Conservation (phyloP, 1,140 invertebrate genomes). For the Magallana angulata region DNA sequence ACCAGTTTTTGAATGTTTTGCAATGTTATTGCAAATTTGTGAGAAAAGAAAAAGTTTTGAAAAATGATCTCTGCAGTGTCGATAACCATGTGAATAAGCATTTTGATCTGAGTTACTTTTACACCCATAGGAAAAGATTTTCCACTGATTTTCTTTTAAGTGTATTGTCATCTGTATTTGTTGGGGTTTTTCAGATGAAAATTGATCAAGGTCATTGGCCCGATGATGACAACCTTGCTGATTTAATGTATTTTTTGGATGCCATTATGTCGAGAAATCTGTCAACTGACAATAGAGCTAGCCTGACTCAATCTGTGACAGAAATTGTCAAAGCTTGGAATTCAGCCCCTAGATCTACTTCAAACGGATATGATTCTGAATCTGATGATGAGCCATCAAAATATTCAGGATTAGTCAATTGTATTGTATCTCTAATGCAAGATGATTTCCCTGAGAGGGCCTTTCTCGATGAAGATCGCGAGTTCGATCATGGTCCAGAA, state of each 20-base stretch:
- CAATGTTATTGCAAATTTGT: not conserved
- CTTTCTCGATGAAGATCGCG: not conserved
- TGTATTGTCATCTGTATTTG: not conserved
- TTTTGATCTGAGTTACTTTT: not conserved
- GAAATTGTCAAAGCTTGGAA: not conserved
- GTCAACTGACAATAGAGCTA: not conserved
- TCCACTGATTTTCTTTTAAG: not conserved
- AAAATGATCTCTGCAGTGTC: not conserved
- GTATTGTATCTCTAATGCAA: not conserved
- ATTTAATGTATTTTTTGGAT: not conserved
- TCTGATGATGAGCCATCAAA: too few relatives aligned
- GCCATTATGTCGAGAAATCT: not conserved
- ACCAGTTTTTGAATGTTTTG: not conserved
- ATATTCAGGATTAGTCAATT: not conserved
- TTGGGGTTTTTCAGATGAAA: not conserved
- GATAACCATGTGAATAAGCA: not conserved
- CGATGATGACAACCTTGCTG: not conserved
- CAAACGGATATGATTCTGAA: too few relatives aligned
- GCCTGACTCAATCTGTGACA: not conserved
- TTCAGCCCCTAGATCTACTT: not conserved
- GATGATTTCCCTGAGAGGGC: not conserved
- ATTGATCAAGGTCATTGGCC: not conserved
- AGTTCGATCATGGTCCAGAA: not conserved
- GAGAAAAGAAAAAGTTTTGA: not conserved
- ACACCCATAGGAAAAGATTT: not conserved